These are phyloP conservation scores for Aspidiotus rigidus DNA, from an alignment of 2,888 invertebrate genomes.

Conservation along the genomic window DNA sequence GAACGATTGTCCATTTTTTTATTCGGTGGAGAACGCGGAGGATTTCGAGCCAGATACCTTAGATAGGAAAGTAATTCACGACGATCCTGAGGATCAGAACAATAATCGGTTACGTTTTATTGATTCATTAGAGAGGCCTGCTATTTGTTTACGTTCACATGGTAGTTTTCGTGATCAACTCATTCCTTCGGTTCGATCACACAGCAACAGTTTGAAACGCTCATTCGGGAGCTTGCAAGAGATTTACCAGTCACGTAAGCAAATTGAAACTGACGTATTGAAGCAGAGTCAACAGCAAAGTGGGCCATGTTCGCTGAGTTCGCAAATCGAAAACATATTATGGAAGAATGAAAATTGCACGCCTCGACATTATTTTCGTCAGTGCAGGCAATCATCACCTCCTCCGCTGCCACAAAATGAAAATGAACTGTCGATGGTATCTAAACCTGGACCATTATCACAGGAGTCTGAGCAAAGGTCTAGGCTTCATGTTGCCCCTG, in stretches of 20 bases:
- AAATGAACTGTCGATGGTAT: constrained; percentile 1
- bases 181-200: background rate
- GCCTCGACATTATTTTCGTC: constrained; percentile 26
- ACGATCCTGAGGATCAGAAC: background rate
- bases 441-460: background rate
- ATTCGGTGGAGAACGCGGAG: constrained; percentile 57
- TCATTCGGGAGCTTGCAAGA: constrained; percentile 35
- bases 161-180: constrained; percentile 23
- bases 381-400: constrained; percentile 33
- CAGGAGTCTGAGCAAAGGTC: background rate
- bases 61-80: constrained; percentile 53
- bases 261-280: constrained; percentile 27
- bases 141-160: constrained; percentile 16
- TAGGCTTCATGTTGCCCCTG: constrained; percentile 8
- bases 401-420: constrained; percentile 37
- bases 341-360: constrained; percentile 11
- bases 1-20: constrained; percentile 63
- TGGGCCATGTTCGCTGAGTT: constrained; percentile 22
- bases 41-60: constrained; percentile 78
- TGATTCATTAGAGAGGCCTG: constrained; percentile 24
- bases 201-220: background rate
- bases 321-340: constrained; percentile 13
- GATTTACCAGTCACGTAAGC: constrained; percentile 37
- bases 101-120: constrained; percentile 13
- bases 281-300: constrained; percentile 4